Base-by-base conservation (phyloP, 2,113 vertebrate genomes). In the Rhinogobius similis region DNA sequence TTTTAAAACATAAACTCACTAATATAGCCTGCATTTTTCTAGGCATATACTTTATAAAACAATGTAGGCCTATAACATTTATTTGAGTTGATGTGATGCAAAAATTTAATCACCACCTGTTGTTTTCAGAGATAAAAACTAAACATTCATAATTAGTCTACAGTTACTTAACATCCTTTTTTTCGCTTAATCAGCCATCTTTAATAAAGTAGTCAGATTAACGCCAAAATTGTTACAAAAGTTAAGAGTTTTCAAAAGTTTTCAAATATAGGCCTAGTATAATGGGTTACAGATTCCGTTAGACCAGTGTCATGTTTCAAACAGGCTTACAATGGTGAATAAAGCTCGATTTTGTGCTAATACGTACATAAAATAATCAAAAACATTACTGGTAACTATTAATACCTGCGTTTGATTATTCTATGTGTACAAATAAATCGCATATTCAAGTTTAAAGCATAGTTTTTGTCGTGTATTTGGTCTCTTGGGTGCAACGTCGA, bases 271-370 rank as follows among this genome's bases (percentile, higher is more conserved):
- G 4, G 14, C 39, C 39, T 12, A 41, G 3, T 10, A 9, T 11
- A 12, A 41, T 12, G 55, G 55, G 55, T 16, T 26, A 29, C 55
- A 58, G 55, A 29, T 58, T 58, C 55, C 55, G 55, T 58, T 58
- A 58, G 55, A 58, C 29, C 55, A 29, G 55, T 29, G 55, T 58
- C 55, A 29, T 18, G 26, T 58, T 58, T 29, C 55, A 58, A 24
- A 55, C 21, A 29, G 16, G 13, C 13, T 2, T 27, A 56, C 14
- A 32, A 27, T 10, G 8, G 24, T 29, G 26, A 29, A 8, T 9
- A 18, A 58, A 58, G 14, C 2, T 18, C 0, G 14, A 58, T 8
- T 20, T 29, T 20, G 13, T 16, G 14, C 14, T 9, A 58, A 10
- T n/a, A 36, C 38, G 11, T 4, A 21, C 58, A 3, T 11, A n/a